phyloP scores from a whole-genome alignment of 2,888 invertebrate species.

The Phragmatobia fuliginosa region DNA sequence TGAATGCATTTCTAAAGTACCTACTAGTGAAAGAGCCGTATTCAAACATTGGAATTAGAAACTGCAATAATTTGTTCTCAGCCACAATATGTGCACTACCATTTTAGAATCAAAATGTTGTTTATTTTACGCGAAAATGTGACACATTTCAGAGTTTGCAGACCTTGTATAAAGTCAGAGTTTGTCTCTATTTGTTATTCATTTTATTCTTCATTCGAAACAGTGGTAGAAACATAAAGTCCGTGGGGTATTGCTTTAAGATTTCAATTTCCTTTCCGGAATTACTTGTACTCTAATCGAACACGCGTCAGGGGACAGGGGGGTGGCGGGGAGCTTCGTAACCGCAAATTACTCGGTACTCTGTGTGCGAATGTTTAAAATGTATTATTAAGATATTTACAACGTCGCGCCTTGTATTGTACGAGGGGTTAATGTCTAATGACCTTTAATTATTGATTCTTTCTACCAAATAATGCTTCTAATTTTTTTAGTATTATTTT shows the following conservation, averaged over 20 bases:
- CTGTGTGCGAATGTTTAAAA: conserved; percentile 83
- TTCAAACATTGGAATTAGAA: conserved; percentile 62
- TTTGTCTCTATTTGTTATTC: conserved; percentile 70
- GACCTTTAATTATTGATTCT: conserved; percentile 64
- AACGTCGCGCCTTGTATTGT: conserved; percentile 54
- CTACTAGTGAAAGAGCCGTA: conserved; percentile 55
- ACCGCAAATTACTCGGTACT: conserved; percentile 83
- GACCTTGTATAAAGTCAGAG: conserved; percentile 31
- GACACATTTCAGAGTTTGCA: conserved; percentile 34
- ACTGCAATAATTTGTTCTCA: conserved; percentile 53
- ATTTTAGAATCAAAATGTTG: conserved; percentile 35
- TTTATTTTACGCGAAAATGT: conserved; percentile 35
- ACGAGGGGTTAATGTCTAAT: conserved; percentile 66
- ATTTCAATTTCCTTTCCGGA: conserved; percentile 87
- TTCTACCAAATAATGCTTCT: conserved; percentile 17
- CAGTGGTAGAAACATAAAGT: conserved; percentile 73
- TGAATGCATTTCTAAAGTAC: conserved; percentile 69
- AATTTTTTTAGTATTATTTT: not conserved
- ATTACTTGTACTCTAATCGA: conserved; percentile 86
- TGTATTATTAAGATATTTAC: conserved; percentile 77
- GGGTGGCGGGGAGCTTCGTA: conserved; percentile 64
- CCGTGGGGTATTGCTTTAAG: conserved; percentile 85
- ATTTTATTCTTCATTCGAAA: conserved; percentile 72
- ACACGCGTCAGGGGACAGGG: conserved; percentile 82
- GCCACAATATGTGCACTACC: conserved; percentile 44